Percentiles rank a stretch among this genome's conserved stretches.
Evolutionary conservation across 2,797 vertebrate genomes (phyloP).

Genomic region (Enteromius trimaculatus): DNA sequence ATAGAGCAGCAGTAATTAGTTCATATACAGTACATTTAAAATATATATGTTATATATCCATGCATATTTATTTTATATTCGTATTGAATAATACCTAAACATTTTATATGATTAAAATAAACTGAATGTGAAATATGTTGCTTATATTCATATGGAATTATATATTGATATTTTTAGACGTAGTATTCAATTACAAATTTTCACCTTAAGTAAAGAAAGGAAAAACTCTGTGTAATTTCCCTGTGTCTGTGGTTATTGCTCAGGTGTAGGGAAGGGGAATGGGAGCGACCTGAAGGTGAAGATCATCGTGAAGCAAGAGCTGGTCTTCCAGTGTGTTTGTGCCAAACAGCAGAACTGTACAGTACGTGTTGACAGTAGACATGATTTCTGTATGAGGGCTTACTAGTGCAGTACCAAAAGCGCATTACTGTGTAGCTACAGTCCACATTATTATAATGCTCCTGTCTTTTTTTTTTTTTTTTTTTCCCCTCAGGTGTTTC

Average conservation of each 20-base stretch:
- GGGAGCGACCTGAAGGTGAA: conserved; percentile 88
- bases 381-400: background rate
- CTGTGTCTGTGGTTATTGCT: background rate
- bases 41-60: background rate
- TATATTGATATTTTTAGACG: background rate
- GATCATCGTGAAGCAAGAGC: conserved; percentile 80
- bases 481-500: conserved; percentile 79
- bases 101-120: background rate
- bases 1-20: background rate
- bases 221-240: background rate
- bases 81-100: background rate
- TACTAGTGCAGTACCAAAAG: background rate
- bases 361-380: conserved; percentile 66
- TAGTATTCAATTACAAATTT: background rate
- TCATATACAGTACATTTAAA: background rate
- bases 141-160: background rate
- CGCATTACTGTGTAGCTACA: background rate
- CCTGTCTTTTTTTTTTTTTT: background rate
- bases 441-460: background rate
- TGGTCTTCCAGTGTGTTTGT: conserved; percentile 83
- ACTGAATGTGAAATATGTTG: background rate
- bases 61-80: background rate
- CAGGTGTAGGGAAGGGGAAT: conserved; percentile 90
- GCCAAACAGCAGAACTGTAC: conserved; percentile 83
- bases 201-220: background rate